Conservation (phyloP, 2,888 invertebrate genomes). For the Chromoteleia sp. region DNA sequence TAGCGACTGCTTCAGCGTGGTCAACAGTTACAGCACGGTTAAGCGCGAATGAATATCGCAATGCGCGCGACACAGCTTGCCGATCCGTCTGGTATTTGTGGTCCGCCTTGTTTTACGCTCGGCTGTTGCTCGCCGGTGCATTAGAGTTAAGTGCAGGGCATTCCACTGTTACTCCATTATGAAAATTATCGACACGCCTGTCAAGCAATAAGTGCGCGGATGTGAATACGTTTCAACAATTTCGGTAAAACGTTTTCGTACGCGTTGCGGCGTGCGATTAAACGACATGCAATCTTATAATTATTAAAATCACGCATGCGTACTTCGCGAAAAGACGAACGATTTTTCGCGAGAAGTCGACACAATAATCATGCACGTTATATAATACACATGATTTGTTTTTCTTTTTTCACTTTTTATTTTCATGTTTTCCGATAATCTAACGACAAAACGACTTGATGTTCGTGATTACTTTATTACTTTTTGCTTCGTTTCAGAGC, state of each 20-base stretch:
- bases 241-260: slow-evolving; percentile 37
- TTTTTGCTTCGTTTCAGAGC: slow-evolving; percentile 1
- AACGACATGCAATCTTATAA: slow-evolving; percentile 30
- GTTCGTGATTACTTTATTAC: slow-evolving; percentile 18
- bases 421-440: slow-evolving; percentile 3
- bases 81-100: slow-evolving; percentile 64
- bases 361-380: slow-evolving; percentile 42
- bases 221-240: slow-evolving; percentile 45
- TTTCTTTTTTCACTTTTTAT: slow-evolving; percentile 6
- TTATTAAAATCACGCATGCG: slow-evolving; percentile 49
- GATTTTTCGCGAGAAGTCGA: slow-evolving; percentile 36
- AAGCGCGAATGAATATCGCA: slow-evolving; percentile 47
- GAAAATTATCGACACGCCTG: slow-evolving; percentile 74
- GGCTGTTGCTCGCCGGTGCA: slow-evolving; percentile 51
- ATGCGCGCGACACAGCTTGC: slow-evolving; percentile 24
- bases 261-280: background rate
- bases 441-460: slow-evolving; percentile 50
- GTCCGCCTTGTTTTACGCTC: slow-evolving; percentile 60
- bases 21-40: slow-evolving; percentile 40
- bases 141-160: slow-evolving; percentile 77
- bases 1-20: slow-evolving; percentile 46
- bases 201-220: slow-evolving; percentile 37
- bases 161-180: slow-evolving; percentile 75
- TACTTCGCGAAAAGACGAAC: slow-evolving; percentile 36
- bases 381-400: slow-evolving; percentile 42